phyloP scores from a whole-genome alignment of 2,797 vertebrate species.

The Megalops cyprinoides region DNA sequence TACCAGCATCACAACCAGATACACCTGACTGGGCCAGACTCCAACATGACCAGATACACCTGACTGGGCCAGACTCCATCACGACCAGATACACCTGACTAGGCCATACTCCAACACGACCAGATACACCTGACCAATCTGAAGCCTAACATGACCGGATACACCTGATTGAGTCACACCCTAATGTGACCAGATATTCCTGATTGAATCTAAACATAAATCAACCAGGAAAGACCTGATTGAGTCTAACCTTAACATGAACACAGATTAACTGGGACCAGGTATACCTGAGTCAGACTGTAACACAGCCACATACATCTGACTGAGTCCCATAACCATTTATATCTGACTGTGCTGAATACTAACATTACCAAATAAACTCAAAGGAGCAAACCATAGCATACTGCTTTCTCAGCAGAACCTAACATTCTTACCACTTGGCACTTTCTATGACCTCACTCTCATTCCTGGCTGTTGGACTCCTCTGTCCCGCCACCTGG shows the following conservation, averaged over 20 bases:
- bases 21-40: background rate
- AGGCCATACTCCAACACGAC: background rate
- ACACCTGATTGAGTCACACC: background rate
- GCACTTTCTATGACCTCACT: background rate
- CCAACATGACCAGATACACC: background rate
- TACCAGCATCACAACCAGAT: background rate
- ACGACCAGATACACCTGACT: background rate
- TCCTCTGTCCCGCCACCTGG: slow-evolving; percentile 60
- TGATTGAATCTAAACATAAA: too few relatives aligned
- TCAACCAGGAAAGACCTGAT: too few relatives aligned
- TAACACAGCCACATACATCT: too few relatives aligned
- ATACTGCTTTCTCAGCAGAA: background rate
- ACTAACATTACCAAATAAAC: too few relatives aligned
- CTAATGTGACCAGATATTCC: background rate
- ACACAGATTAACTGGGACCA: too few relatives aligned
- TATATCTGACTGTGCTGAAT: too few relatives aligned
- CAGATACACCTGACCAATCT: background rate
- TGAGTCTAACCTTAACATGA: too few relatives aligned
- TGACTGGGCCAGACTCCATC: background rate
- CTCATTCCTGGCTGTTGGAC: slow-evolving; percentile 28
- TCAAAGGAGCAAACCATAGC: too few relatives aligned
- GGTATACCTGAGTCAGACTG: too few relatives aligned
- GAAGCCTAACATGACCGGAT: background rate
- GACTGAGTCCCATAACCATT: too few relatives aligned
- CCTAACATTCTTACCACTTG: background rate